These are phyloP conservation scores for Dolichallabes microphthalmus DNA, from an alignment of 2,113 vertebrate species.

Conservation along the genomic window DNA sequence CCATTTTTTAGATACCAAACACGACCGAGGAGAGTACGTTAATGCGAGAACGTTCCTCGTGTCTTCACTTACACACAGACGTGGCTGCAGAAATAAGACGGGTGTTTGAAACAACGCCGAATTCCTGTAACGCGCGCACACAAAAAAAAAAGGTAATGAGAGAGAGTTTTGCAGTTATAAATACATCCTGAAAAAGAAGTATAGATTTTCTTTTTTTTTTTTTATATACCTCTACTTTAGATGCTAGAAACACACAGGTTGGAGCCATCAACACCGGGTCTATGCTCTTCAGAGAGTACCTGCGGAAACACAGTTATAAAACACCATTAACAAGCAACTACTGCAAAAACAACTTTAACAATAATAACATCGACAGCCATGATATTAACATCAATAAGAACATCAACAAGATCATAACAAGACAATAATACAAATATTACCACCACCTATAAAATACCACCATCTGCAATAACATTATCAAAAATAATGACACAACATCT, in stretches of 20 bases:
- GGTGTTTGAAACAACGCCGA: constrained; percentile 98
- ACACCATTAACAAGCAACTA: neutral
- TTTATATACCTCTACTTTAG: constrained; percentile 95
- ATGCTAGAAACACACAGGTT: constrained; percentile 98
- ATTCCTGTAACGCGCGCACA: constrained; percentile 78
- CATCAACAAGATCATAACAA: too few species aligned
- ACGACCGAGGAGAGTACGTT: neutral
- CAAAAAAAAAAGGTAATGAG: neutral
- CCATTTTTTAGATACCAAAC: neutral
- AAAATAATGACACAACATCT: too few species aligned
- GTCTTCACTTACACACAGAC: constrained; percentile 91
- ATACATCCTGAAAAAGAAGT: neutral
- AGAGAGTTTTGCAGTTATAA: neutral
- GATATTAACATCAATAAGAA: too few species aligned
- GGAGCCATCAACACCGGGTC: constrained; percentile 99
- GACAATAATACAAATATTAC: too few species aligned
- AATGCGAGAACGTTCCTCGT: neutral
- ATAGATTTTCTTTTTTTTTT: constrained; percentile 15
- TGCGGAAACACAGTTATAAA: constrained; percentile 59
- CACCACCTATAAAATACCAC: too few species aligned
- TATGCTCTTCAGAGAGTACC: constrained; percentile 99
- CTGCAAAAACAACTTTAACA: neutral
- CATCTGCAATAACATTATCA: too few species aligned
- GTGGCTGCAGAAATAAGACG: constrained; percentile 97
- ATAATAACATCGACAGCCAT: neutral